Evolutionary conservation across 2,113 vertebrate genomes (phyloP).

Genomic region (Gavia stellata): DNA sequence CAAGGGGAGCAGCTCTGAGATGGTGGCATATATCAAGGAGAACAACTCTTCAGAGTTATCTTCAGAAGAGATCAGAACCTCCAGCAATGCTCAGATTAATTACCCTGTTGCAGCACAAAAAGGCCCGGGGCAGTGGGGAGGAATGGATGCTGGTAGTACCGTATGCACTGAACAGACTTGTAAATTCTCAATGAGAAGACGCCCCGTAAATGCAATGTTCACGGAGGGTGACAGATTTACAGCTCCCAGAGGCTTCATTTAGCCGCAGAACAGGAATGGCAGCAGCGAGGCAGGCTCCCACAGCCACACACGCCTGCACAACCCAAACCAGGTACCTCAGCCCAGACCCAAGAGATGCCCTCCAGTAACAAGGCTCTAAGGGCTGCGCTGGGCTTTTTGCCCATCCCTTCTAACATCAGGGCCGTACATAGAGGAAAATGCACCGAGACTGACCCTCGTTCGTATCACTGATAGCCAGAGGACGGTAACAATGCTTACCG

Average conservation of each 20-base stretch:
- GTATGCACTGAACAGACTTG: neutral
- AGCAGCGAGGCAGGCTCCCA: neutral
- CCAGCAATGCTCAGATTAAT: slow-evolving; percentile 19
- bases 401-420: neutral
- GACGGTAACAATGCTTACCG: neutral
- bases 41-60: neutral
- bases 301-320: neutral
- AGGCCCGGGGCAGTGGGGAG: neutral
- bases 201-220: neutral
- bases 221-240: slow-evolving; percentile 16
- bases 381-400: neutral
- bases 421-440: fast-evolving
- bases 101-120: neutral
- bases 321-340: neutral
- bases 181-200: neutral
- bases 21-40: neutral
- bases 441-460: neutral
- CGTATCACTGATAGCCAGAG: neutral
- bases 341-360: neutral
- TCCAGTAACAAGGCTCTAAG: neutral
- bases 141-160: neutral
- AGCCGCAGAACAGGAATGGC: neutral
- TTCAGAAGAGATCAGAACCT: neutral
- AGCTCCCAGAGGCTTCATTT: neutral
- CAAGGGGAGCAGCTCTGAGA: neutral